Base-by-base conservation (phyloP, 2,797 vertebrate species). In the Halcyon badia region DNA sequence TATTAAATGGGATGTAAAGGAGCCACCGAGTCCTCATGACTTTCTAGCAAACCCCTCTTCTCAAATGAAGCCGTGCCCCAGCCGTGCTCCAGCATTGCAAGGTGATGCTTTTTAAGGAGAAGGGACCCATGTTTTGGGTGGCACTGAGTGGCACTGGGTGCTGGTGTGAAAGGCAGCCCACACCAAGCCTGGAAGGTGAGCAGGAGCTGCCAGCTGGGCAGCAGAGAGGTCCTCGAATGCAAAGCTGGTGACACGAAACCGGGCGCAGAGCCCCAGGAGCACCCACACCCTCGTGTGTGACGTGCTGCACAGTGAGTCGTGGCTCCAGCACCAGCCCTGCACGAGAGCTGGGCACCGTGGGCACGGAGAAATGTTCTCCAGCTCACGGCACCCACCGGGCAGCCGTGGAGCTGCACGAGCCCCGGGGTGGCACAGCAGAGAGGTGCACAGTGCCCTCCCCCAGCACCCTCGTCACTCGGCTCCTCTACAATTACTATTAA, bases 1-100 rank as follows among this genome's bases (percentile, higher is more conserved):
- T 56, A 3, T 81, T 60, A 52, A 68, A 33, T 0, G 33, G 42
- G 44, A 18, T 25, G 39, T n/a, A 24, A 49, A 51, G 64, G 85
- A 86, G 85, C 37, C 37, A 19, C 62, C 1, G 25, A 41, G 52
- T 7, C 18, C 64, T 66, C 35, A 3, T 2, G 4, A 6, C 65
- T 33, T 52, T 33, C 20, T 9, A 17, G 13, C 41, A 19, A 57
- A 66, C 6, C 31, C 48, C 48, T 65, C 5, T 58, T n/a, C 35
- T 51, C 0, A 0, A 16, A 9, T 8, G 30, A 31, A 56, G 57
- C 5, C 62, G 1, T 4, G 1, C 49, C 25, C 48, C 48, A 17
- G 51, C 51, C 26, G 6, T 52, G 51, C 51, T 30, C 52, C 30
- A 31, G 30, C 52, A 10, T 31, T 11, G 28, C 28, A 54, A 19